These are phyloP conservation scores for Holothuria leucospilota DNA, from an alignment of 53 echinoderm and acorn worm genomes.

Conservation along the genomic window DNA sequence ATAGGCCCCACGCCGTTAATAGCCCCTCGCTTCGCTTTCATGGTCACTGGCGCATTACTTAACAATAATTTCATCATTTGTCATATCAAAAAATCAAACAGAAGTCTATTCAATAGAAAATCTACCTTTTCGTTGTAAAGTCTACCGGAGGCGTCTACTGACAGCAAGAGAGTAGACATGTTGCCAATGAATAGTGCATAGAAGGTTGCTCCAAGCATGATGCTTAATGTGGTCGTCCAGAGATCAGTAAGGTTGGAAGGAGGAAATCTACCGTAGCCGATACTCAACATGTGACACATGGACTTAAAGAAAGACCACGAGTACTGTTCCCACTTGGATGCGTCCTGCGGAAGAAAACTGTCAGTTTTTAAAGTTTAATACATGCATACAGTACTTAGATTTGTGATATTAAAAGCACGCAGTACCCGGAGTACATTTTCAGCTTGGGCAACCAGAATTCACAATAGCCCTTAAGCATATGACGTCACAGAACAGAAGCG, in stretches of 20 bases:
- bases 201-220: constrained; percentile 93
- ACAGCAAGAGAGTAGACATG: constrained; percentile 88
- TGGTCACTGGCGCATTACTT: too few relatives aligned
- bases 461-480: too few relatives aligned
- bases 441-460: too few relatives aligned
- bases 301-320: constrained; percentile 99
- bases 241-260: constrained; percentile 90
- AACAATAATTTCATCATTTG: too few relatives aligned
- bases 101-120: too few relatives aligned
- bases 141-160: constrained; percentile 92
- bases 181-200: constrained; percentile 98
- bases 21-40: too few relatives aligned
- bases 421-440: neutral
- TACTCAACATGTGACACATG: constrained; percentile 93
- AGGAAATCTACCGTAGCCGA: constrained; percentile 89
- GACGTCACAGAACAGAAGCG: too few relatives aligned
- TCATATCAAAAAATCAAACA: too few relatives aligned
- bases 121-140: constrained; percentile 96
- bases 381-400: neutral
- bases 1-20: too few relatives aligned
- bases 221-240: constrained; percentile 92
- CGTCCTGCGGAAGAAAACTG: constrained; percentile 62
- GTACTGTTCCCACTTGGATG: constrained; percentile 88
- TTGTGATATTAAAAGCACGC: neutral
- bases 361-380: neutral